These are phyloP conservation scores for Mycalesis mineus DNA, from an alignment of 2,888 invertebrate species.

Conservation along the genomic window DNA sequence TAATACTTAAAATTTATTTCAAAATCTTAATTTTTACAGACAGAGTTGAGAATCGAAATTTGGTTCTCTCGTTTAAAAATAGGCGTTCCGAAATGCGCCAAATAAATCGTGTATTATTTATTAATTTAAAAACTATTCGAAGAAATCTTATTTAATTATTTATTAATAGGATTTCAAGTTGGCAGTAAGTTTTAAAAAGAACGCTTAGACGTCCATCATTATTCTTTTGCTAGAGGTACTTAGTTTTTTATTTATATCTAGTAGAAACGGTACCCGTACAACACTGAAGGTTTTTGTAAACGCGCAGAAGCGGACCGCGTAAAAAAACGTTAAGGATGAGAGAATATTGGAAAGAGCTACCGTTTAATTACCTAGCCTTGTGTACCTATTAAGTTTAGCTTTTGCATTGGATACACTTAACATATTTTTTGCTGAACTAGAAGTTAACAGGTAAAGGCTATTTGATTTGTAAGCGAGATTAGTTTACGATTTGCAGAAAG, in stretches of 20 bases:
- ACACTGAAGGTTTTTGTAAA: slow-evolving; percentile 11
- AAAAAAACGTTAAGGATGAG: slow-evolving; percentile 23
- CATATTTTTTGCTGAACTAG: neutral
- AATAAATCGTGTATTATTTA: too few relatives aligned
- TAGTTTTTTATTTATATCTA: slow-evolving; percentile 7
- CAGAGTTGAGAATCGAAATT: too few relatives aligned
- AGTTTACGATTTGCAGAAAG: too few relatives aligned
- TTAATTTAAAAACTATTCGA: too few relatives aligned
- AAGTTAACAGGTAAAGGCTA: neutral
- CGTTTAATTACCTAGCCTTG: slow-evolving; percentile 15
- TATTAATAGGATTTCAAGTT: neutral
- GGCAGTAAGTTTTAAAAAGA: slow-evolving; percentile 1
- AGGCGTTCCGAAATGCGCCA: too few relatives aligned
- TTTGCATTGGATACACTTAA: neutral
- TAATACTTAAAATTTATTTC: too few relatives aligned
- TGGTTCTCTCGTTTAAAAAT: too few relatives aligned
- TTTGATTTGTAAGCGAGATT: too few relatives aligned
- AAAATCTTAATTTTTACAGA: too few relatives aligned
- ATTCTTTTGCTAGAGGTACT: slow-evolving; percentile 5
- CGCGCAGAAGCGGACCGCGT: slow-evolving; percentile 9
- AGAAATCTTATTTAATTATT: too few relatives aligned
- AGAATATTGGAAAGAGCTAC: slow-evolving; percentile 14
- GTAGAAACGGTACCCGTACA: slow-evolving; percentile 10
- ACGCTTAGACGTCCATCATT: slow-evolving; percentile 2
- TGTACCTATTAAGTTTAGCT: neutral